Evolutionary conservation across 2,888 invertebrate genomes (phyloP).

Genomic region (Eledona agricola): DNA sequence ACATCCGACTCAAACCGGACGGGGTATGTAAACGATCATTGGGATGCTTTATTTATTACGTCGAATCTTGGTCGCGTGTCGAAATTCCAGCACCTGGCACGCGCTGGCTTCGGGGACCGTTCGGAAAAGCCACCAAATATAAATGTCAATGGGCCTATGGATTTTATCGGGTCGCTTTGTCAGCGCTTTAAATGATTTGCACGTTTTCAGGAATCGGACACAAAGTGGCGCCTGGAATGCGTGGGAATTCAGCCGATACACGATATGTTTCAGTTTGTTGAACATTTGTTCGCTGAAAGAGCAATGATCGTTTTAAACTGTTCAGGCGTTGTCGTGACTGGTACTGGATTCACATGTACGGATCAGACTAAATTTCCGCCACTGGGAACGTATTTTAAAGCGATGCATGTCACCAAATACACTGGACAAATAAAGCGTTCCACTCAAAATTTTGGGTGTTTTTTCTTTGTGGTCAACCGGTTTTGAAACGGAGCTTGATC

Average conservation of each 20-base stretch:
- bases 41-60: too few species aligned
- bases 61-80: conserved; percentile 58
- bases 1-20: conserved; percentile 86
- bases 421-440: too few species aligned
- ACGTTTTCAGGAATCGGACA: too few species aligned
- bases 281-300: conserved; percentile 29
- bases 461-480: too few species aligned
- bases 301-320: conserved; percentile 38
- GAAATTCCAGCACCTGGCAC: conserved; percentile 49
- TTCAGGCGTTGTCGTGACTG: conserved; percentile 31
- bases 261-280: conserved; percentile 12
- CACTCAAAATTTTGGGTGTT: too few species aligned
- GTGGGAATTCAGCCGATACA: conserved; percentile 17
- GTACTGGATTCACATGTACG: too few species aligned
- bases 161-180: conserved; percentile 42
- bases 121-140: conserved; percentile 39
- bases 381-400: too few species aligned
- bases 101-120: conserved; percentile 35
- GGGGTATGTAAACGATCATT: conserved; percentile 72
- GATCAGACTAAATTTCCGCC: too few species aligned
- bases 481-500: too few species aligned
- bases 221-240: too few species aligned
- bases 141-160: conserved; percentile 47
- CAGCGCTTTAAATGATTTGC: too few species aligned
- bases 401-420: too few species aligned